These are phyloP conservation scores for Leptopilina drosophilae DNA, from an alignment of 2,888 invertebrate species.

Conservation along the genomic window DNA sequence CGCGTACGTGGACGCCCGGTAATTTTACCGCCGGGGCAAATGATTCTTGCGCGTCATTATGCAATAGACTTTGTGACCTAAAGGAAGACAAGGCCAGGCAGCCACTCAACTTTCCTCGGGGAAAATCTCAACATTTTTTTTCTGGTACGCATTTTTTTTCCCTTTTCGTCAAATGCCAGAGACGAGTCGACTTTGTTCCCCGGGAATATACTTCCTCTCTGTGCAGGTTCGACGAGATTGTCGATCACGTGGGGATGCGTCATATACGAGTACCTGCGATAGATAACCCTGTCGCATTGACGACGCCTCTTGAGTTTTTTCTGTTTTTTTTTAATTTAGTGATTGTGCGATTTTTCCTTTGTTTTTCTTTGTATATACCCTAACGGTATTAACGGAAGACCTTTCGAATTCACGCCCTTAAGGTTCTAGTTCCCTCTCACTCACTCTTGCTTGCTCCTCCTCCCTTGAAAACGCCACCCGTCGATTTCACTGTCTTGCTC, in stretches of 20 bases:
- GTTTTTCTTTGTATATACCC: not conserved
- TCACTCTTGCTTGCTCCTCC: conserved; percentile 10
- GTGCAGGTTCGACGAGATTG: conserved; percentile 42
- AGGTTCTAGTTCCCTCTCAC: conserved; percentile 40
- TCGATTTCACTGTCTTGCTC: conserved; percentile 23
- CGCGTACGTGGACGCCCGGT: conserved; percentile 50
- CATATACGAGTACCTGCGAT: conserved; percentile 15
- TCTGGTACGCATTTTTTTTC: conserved; percentile 20
- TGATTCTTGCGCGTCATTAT: conserved; percentile 72
- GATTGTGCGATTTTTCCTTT: conserved; percentile 34
- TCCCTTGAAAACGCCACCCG: conserved; percentile 45
- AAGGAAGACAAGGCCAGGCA: conserved; percentile 43
- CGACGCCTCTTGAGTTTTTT: conserved; percentile 15
- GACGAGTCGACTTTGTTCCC: conserved; percentile 30
- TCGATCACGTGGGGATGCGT: conserved; percentile 56
- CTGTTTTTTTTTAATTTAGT: not conserved
- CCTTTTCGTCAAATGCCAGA: conserved; percentile 6
- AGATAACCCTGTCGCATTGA: conserved; percentile 11
- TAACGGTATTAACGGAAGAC: conserved; percentile 45
- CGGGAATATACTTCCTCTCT: not conserved
- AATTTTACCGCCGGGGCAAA: conserved; percentile 41
- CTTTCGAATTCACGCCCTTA: conserved; percentile 46
- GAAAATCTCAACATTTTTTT: conserved; percentile 11
- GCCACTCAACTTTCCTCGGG: conserved; percentile 24
- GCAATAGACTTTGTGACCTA: conserved; percentile 64